Base-by-base conservation (phyloP, 2,888 invertebrate species). In the Nomada goodeniana region DNA sequence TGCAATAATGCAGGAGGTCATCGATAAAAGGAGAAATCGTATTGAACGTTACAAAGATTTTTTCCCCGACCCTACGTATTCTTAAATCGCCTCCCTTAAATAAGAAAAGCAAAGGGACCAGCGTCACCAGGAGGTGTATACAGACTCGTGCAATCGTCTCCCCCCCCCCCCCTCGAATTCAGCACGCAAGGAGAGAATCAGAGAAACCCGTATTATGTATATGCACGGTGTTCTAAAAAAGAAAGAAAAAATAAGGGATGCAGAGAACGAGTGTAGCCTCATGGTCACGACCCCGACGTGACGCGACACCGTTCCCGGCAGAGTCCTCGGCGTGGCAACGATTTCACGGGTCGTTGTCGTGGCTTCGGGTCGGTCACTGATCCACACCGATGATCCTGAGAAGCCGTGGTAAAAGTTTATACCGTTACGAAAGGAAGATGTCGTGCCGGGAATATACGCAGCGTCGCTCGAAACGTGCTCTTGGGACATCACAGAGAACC, bases 361-460 rank as follows among this genome's bases (percentile, higher is more conserved):
- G 77, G 82, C 84, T 73, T 76, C 85, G 81, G 89, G 85, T 89
- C 90, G 91, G 91, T 90, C 90, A 91, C 82, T 88, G 89, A 89
- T 90, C 90, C 87, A 87, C 86, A 73, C 76, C 82, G 82, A 78
- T 87, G 87, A 83, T 86, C 82, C 83, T 81, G 77, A 59, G 76
- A 83, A 84, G 83, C 84, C 80, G 69, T 74, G 86, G 88, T 83
- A 83, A 87, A 87, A 87, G 83, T 87, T 83, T 86, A 86, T 88
- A 87, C 86, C 86, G 86, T 88, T 87, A 87, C 83, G 77, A 86
- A 83, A 83, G 86, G 76, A 53, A 75, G 83, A 83, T 68, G 78
- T 85, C 85, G 72, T 76, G 87, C 71, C 36, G 82, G 61, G 72
- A 82, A 73, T 73, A 36, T 71, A 82, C 82, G 82, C 80, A 65